These are phyloP conservation scores for Lacerta viridis DNA, from an alignment of 2,797 vertebrate genomes.

Conservation along the genomic window DNA sequence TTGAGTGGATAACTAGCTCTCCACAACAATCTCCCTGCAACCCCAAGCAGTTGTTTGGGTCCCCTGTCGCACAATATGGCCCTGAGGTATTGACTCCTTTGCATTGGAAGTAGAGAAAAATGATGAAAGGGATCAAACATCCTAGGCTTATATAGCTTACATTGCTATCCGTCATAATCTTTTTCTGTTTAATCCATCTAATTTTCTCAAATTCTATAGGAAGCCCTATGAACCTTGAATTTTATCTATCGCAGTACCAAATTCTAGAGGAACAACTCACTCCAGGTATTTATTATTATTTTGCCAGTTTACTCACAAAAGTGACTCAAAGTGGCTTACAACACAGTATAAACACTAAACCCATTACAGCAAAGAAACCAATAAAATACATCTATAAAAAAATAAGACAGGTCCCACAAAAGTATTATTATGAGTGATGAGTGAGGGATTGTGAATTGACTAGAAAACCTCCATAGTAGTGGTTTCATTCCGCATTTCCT, in stretches of 20 bases:
- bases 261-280: conserved; percentile 72
- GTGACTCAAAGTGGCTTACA: no score
- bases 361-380: no score
- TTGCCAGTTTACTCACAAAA: no score
- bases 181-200: not conserved
- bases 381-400: no score
- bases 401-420: no score
- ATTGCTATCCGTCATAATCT: not conserved
- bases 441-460: not conserved
- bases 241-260: conserved; percentile 81
- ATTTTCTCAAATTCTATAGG: conserved; percentile 73
- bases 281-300: conserved; percentile 70
- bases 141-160: not conserved
- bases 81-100: not conserved
- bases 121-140: not conserved
- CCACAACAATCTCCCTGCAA: not conserved
- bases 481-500: not conserved
- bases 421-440: no score
- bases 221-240: conserved; percentile 82
- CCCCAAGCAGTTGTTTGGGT: not conserved
- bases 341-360: no score
- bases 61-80: not conserved
- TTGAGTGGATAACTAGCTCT: no score
- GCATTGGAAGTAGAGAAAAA: no score
- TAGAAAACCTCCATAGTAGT: not conserved